phyloP scores from a whole-genome alignment of 2,888 invertebrate genomes.

The Trachelus stipa region DNA sequence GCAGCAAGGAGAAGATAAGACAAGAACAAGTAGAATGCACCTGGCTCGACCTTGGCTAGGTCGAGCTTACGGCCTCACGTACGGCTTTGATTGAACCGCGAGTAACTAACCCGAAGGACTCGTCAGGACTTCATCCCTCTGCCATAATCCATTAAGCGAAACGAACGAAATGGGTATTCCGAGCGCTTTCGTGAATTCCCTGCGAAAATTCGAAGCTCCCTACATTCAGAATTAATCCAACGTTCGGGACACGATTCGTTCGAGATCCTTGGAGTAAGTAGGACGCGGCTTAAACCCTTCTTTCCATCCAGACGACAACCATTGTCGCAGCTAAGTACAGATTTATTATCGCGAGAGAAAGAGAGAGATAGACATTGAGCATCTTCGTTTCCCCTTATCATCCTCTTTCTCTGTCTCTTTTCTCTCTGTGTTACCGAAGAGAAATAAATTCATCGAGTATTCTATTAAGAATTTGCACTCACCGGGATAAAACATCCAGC shows the following conservation, averaged over 20 bases:
- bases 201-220: conserved; percentile 27
- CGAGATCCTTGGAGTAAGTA: conserved; percentile 50
- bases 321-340: conserved; percentile 60
- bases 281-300: conserved; percentile 58
- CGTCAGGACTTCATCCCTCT: neutral
- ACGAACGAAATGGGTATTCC: neutral
- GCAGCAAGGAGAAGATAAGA: conserved; percentile 47
- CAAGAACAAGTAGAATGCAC: conserved; percentile 65
- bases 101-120: neutral
- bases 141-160: neutral
- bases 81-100: conserved; percentile 58
- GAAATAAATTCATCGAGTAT: conserved; percentile 61
- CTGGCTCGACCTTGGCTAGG: conserved; percentile 63
- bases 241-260: conserved; percentile 51
- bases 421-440: conserved; percentile 44
- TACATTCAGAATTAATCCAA: conserved; percentile 49
- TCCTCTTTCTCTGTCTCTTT: conserved; percentile 22
- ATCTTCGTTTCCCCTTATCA: conserved; percentile 22
- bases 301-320: conserved; percentile 45
- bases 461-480: conserved; percentile 55
- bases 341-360: conserved; percentile 52
- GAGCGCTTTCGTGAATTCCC: neutral
- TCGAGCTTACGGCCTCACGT: conserved; percentile 57
- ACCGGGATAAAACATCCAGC: conserved; percentile 33
- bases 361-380: conserved; percentile 17